These are phyloP conservation scores for Rhynchotus rufescens DNA, from an alignment of 2,797 vertebrate species.

Conservation along the genomic window DNA sequence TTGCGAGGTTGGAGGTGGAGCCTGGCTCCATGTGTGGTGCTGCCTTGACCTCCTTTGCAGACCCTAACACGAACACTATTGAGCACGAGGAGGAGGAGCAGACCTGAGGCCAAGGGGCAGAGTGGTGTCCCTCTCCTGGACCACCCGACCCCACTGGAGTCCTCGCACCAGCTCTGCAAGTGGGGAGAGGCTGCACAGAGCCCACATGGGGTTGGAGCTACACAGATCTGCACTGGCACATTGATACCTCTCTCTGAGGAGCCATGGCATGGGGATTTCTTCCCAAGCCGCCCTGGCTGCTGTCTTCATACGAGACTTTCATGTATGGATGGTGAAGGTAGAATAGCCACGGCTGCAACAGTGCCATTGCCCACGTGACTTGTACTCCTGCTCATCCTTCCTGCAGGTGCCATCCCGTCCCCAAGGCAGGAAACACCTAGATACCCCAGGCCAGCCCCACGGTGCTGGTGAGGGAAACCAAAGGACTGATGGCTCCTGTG, in stretches of 20 bases:
- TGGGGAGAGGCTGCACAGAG: too few species aligned
- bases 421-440: not conserved
- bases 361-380: fast-evolving
- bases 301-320: not conserved
- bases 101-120: not conserved
- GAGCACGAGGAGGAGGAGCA: not conserved
- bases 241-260: too few species aligned
- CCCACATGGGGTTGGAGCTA: too few species aligned
- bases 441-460: too few species aligned
- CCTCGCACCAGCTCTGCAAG: too few species aligned
- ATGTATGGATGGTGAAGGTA: not conserved
- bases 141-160: too few species aligned
- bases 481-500: not conserved
- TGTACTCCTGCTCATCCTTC: not conserved
- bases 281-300: not conserved
- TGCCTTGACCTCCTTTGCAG: not conserved
- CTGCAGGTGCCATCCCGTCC: not conserved
- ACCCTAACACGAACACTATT: not conserved
- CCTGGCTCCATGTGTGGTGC: not conserved
- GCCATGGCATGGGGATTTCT: not conserved
- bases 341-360: not conserved
- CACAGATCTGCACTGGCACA: too few species aligned
- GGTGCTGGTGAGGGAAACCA: not conserved
- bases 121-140: too few species aligned
- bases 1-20: too few species aligned